Evolutionary conservation across 2,797 vertebrate species (phyloP).

Genomic region (Astyanax mexicanus): DNA sequence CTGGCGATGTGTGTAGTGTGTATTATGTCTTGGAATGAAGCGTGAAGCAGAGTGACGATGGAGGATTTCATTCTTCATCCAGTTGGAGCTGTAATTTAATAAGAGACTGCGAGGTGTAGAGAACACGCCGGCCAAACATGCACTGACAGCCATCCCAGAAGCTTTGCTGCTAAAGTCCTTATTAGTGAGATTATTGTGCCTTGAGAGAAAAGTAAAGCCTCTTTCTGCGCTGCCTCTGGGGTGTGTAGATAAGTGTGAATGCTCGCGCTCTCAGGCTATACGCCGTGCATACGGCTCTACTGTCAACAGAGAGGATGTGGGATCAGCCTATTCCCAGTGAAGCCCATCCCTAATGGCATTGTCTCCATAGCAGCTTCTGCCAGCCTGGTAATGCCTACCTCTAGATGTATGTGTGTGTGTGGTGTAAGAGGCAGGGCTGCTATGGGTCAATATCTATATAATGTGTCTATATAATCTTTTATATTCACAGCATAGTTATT

Average conservation of each 20-base stretch:
- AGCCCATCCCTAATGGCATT: slow-evolving; percentile 14
- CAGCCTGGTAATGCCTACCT: slow-evolving; percentile 8
- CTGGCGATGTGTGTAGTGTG: background rate
- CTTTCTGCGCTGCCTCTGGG: slow-evolving; percentile 16
- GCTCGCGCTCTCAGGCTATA: background rate
- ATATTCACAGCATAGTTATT: no score
- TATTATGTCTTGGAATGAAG: background rate
- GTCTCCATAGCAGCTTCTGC: slow-evolving; percentile 11
- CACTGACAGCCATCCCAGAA: slow-evolving; percentile 23
- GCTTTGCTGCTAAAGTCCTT: slow-evolving; percentile 31
- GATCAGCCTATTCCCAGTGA: slow-evolving; percentile 22
- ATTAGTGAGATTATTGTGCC: slow-evolving; percentile 38
- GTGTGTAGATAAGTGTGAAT: slow-evolving; percentile 27
- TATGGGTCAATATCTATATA: no score
- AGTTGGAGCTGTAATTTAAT: slow-evolving; percentile 27
- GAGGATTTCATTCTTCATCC: background rate
- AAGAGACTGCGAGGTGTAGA: background rate
- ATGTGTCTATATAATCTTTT: no score
- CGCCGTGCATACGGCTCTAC: background rate
- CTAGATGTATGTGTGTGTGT: slow-evolving; percentile 33
- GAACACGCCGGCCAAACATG: slow-evolving; percentile 6
- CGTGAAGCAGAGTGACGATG: background rate
- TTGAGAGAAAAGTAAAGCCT: slow-evolving; percentile 18
- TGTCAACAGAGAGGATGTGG: slow-evolving; percentile 11
- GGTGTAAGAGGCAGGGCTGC: no score